A percentile compares a stretch with the other conserved stretches of the same genome.
phyloP scores from a whole-genome alignment of 92 coral and sea anemone genomes.

The Porites evermanni region DNA sequence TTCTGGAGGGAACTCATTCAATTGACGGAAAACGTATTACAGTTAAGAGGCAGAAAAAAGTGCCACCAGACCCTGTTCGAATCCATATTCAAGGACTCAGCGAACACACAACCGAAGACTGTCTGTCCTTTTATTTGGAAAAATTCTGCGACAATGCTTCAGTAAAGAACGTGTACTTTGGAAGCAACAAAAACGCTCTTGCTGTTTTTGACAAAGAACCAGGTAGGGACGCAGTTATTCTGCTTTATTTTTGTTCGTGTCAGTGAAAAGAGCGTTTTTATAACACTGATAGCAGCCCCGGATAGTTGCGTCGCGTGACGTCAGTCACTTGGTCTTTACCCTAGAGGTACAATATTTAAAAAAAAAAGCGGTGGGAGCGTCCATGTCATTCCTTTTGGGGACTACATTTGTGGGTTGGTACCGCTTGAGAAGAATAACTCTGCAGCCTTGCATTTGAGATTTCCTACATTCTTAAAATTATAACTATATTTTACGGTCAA shows the following conservation, averaged over 20 bases:
- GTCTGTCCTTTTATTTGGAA: slow-evolving; percentile 59
- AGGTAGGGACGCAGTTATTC: slow-evolving; percentile 32
- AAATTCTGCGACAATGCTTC: slow-evolving; percentile 44
- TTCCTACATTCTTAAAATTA: too few relatives aligned
- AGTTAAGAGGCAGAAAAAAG: slow-evolving; percentile 36
- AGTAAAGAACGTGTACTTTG: slow-evolving; percentile 43
- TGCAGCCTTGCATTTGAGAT: too few relatives aligned
- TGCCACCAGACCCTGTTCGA: slow-evolving; percentile 54
- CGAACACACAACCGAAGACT: slow-evolving; percentile 46
- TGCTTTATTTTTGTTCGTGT: background rate
- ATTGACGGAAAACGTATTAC: slow-evolving; percentile 29
- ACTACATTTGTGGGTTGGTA: too few relatives aligned
- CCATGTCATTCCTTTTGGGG: too few relatives aligned
- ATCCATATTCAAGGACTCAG: slow-evolving; percentile 59
- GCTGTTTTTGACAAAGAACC: slow-evolving; percentile 55
- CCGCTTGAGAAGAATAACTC: too few relatives aligned
- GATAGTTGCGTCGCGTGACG: background rate
- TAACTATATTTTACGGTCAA: too few relatives aligned
- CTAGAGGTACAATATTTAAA: too few relatives aligned
- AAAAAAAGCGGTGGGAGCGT: too few relatives aligned
- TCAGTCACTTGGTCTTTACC: background rate
- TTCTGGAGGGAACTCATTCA: slow-evolving; percentile 13
- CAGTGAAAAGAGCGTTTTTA: background rate
- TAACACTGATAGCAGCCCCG: background rate
- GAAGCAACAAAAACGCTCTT: slow-evolving; percentile 51